A percentile compares a stretch with the other conserved stretches of the same genome.
Conservation (phyloP, 2,888 invertebrate genomes). For the Darwinula stevensoni region DNA sequence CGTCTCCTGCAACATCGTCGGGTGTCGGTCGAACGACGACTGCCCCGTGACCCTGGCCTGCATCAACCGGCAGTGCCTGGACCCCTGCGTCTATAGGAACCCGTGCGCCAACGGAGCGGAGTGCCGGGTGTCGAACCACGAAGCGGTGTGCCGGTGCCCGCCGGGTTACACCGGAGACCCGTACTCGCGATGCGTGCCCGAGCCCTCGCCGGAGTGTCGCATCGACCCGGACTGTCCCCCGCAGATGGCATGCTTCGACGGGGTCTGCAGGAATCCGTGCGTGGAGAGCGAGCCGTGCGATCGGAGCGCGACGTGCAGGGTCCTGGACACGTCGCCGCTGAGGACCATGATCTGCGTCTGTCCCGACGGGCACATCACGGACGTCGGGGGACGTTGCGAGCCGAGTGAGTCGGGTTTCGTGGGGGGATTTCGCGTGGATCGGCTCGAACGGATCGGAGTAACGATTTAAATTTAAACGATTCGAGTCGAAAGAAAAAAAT, state of each 20-base stretch:
- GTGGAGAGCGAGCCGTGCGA: constrained; percentile 42
- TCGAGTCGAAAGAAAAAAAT: too few relatives aligned
- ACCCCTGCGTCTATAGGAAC: constrained; percentile 37
- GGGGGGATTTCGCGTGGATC: too few relatives aligned
- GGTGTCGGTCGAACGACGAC: constrained; percentile 46
- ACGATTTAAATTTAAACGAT: too few relatives aligned
- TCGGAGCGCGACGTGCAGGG: constrained; percentile 30
- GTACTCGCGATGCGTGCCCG: constrained; percentile 30
- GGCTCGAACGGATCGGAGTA: too few relatives aligned
- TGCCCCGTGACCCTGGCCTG: constrained; percentile 48
- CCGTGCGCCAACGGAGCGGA: constrained; percentile 53
- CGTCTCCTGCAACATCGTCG: constrained; percentile 24
- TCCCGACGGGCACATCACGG: constrained; percentile 11
- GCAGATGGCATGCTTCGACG: constrained; percentile 44
- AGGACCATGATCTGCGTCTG: constrained; percentile 12
- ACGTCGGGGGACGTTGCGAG: constrained; percentile 10
- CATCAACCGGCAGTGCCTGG: constrained; percentile 41
- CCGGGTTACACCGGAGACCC: constrained; percentile 47
- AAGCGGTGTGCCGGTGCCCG: constrained; percentile 43
- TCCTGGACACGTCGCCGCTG: constrained; percentile 11
- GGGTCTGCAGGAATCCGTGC: constrained; percentile 57
- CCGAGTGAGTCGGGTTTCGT: too few relatives aligned
- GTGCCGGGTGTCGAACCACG: constrained; percentile 42
- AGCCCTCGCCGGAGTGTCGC: constrained; percentile 28
- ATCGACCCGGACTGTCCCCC: constrained; percentile 53